Base-by-base conservation (phyloP, 2,113 vertebrate species). In the Pseudorasbora parva region DNA sequence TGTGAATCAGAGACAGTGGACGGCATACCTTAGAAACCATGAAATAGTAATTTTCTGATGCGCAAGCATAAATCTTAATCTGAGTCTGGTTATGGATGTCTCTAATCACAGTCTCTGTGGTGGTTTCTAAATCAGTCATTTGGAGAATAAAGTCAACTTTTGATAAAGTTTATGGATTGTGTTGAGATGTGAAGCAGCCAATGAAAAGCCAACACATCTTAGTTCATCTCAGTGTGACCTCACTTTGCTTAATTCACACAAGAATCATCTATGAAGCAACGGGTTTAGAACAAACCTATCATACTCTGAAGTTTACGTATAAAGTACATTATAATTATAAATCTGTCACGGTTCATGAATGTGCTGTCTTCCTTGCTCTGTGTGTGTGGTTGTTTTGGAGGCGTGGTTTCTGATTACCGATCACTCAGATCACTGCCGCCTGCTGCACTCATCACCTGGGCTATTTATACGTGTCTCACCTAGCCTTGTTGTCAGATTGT, bases 41-140 rank as follows among this genome's bases (percentile, higher is more conserved):
- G 78, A 73, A 72, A 85, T 76, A 72, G 64, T 37, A 11, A 51
- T 45, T 49, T 86, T 83, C 41, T 81, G 81, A 74, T 75, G 81
- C 17, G 30, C 81, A 79, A 80, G 85, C 68, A 80, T 77, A 86
- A 84, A 75, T 75, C 57, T 49, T 80, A 75, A 83, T 80, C 81
- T 59, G 57, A 64, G 56, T 69, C 72, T 82, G 47, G 81, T 79
- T 77, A 83, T 83, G 76, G 54, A 64, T 82, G 82, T 30, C 68
- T 78, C 30, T 69, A 78, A 86, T 83, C 81, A 83, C 64, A 41
- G 68, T 79, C 68, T 54, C 30, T 30, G 27, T 49, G 30, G n/a
- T 62, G 75, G 47, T 49, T 83, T 49, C 56, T 47, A 79, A 71
- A n/a, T 71, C 68, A 71, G 21, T 23, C 41, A 3, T 45, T 43